phyloP scores from a whole-genome alignment of 2,888 invertebrate species.

The Aphodius granarius region DNA sequence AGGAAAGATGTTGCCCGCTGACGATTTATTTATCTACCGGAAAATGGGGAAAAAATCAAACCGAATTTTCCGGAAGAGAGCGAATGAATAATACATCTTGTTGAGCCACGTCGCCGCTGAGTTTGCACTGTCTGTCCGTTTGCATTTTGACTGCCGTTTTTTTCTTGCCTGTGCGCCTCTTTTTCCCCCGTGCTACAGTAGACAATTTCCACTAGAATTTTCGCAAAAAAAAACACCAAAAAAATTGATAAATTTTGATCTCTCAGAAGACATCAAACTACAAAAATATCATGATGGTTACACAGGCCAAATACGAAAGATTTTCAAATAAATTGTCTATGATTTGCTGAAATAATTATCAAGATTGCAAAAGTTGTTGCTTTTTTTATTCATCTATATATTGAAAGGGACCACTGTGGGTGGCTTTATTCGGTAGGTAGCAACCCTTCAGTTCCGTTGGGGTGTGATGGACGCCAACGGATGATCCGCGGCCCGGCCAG shows the following conservation, averaged over 20 bases:
- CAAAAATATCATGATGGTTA: no score
- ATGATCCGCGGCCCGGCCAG: conserved; percentile 7
- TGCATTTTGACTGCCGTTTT: conserved; percentile 7
- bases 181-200: no score
- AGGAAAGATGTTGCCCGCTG: background rate
- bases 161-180: background rate
- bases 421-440: background rate
- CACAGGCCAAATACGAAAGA: no score
- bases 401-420: no score
- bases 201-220: no score
- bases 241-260: no score
- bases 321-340: no score
- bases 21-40: conserved; percentile 11
- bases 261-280: no score
- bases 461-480: conserved; percentile 2
- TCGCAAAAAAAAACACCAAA: no score
- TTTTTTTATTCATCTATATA: no score
- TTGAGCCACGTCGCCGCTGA: conserved; percentile 1
- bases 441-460: conserved; percentile 11
- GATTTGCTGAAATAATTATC: no score
- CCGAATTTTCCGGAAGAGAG: conserved; percentile 8
- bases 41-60: conserved; percentile 3
- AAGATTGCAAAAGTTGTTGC: no score
- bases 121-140: conserved; percentile 14
- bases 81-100: conserved; percentile 13